These are phyloP conservation scores for Cyclophora punctaria DNA, from an alignment of 2,888 invertebrate genomes.

Conservation along the genomic window DNA sequence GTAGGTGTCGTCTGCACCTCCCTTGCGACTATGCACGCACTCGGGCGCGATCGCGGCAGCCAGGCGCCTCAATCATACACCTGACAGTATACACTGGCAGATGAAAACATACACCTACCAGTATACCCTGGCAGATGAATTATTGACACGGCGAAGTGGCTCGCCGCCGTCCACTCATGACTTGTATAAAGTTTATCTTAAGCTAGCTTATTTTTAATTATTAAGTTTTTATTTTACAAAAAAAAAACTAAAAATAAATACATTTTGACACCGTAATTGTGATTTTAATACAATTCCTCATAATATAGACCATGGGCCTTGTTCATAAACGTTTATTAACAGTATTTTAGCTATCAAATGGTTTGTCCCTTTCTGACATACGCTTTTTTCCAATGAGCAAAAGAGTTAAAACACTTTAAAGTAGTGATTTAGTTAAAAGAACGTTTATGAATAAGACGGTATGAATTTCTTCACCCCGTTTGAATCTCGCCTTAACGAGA, in stretches of 20 bases:
- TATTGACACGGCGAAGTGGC: slow-evolving; percentile 50
- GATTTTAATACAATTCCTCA: slow-evolving; percentile 6
- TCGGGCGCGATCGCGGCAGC: slow-evolving; percentile 58
- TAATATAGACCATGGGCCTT: no score
- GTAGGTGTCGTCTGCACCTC: slow-evolving; percentile 55
- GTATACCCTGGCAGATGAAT: slow-evolving; percentile 21
- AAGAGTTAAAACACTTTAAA: no score
- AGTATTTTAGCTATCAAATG: no score
- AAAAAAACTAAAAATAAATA: slow-evolving; percentile 63
- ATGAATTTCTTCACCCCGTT: no score
- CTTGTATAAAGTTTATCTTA: slow-evolving; percentile 70
- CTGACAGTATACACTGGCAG: slow-evolving; percentile 11
- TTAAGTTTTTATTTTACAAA: slow-evolving; percentile 63
- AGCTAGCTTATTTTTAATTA: slow-evolving; percentile 61
- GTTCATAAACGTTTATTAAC: no score
- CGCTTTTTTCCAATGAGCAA: no score
- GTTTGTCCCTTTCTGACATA: no score
- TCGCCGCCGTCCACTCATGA: slow-evolving; percentile 59
- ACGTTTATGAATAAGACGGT: no score
- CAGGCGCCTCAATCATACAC: slow-evolving; percentile 42
- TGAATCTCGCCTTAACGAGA: no score
- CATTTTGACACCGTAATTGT: slow-evolving; percentile 69
- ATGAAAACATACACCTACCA: slow-evolving; percentile 8
- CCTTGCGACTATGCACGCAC: slow-evolving; percentile 73
- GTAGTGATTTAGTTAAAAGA: no score